Conservation (phyloP, 2,797 vertebrate species). For the Eulemur coronatus region DNA sequence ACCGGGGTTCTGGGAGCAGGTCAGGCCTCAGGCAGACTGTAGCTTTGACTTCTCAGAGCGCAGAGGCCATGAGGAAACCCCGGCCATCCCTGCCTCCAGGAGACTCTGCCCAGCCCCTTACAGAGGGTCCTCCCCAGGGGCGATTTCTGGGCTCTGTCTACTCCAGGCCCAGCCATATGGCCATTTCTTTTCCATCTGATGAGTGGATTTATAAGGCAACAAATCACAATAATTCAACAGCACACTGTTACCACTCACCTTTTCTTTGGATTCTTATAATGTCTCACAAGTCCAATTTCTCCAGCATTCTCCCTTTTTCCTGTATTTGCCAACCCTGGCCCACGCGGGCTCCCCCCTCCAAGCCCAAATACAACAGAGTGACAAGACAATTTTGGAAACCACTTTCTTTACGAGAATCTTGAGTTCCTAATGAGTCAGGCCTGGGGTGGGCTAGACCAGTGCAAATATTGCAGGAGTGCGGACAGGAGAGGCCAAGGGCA, state of each 20-base stretch:
- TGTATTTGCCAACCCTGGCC: not conserved
- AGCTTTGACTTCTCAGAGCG: not conserved
- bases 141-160: not conserved
- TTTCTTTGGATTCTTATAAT: not conserved
- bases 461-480: not conserved
- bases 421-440: not conserved
- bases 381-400: constrained; percentile 30
- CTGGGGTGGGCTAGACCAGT: not conserved
- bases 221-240: not conserved
- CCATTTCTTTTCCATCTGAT: not conserved
- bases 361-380: not conserved
- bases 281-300: not conserved
- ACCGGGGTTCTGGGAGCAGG: too few relatives aligned
- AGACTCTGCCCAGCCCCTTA: not conserved
- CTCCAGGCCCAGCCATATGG: not conserved
- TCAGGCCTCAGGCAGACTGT: not conserved
- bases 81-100: not conserved
- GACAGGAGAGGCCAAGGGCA: not conserved
- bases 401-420: constrained; percentile 39
- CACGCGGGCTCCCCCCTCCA: accelerated
- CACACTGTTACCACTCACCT: not conserved
- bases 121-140: not conserved
- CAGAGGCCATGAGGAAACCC: not conserved
- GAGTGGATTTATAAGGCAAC: not conserved
- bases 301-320: not conserved